phyloP scores from a whole-genome alignment of 2,113 vertebrate genomes.

The Dasyornis broadbenti region DNA sequence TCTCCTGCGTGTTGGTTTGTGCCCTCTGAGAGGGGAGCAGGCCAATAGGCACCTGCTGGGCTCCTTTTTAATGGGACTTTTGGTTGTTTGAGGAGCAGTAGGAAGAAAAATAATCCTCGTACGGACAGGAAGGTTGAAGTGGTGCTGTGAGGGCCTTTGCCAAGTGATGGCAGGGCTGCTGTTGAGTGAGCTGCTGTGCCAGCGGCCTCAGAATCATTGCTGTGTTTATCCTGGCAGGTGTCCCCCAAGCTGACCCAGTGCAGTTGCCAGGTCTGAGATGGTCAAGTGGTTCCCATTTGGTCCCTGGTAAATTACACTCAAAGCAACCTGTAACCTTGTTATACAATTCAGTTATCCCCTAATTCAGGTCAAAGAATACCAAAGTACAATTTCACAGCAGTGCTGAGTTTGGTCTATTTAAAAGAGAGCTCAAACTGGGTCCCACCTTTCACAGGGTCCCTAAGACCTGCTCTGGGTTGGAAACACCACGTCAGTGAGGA shows the following conservation, averaged over 20 bases:
- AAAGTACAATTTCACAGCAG: not conserved
- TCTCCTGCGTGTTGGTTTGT: not conserved
- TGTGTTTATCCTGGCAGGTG: not conserved
- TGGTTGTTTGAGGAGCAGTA: not conserved
- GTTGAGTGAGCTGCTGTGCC: not conserved
- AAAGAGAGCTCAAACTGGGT: slow-evolving; percentile 27
- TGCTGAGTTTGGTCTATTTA: slow-evolving; percentile 15
- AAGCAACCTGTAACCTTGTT: not conserved
- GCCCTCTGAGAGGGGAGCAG: not conserved
- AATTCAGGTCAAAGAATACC: slow-evolving; percentile 4
- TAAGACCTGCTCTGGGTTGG: not conserved
- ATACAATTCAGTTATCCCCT: not conserved
- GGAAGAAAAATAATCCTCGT: not conserved
- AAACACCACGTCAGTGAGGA: slow-evolving; percentile 4
- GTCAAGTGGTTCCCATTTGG: not conserved
- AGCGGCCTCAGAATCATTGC: not conserved
- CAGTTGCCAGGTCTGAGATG: not conserved
- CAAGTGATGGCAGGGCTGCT: not conserved
- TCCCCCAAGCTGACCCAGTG: not conserved
- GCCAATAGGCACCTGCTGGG: not conserved
- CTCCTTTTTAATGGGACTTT: not conserved
- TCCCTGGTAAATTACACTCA: not conserved
- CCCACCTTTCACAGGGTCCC: slow-evolving; percentile 8
- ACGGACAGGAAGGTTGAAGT: not conserved
- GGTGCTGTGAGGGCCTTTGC: not conserved